Evolutionary conservation across 2,888 invertebrate species (phyloP), one percentile per base, ranked within the genome.

Genomic region (Cosmorhoe ocellata): DNA sequence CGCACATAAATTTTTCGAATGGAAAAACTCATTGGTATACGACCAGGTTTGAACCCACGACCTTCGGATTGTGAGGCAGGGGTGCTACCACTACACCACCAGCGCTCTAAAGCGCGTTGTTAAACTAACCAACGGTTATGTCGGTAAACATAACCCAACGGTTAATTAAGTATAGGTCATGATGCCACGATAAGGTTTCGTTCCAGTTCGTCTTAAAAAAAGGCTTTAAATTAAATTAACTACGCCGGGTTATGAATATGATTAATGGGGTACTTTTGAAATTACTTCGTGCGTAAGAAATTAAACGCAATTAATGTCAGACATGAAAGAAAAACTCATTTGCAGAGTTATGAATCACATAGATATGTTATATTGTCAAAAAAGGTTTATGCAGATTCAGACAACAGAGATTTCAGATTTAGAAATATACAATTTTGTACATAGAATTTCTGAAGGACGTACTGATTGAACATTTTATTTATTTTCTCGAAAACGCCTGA

Each of bases 231-330:
- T 77, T 76, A 71, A 72, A 74, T 77, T 84, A 81, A 82, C 81
- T 83, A 79, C 67, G 59, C 56, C 59, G 66, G 74, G 76, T n/a
- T n/a, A n/a, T n/a, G 79, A 77, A 75, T 72, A 75, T 81, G 78
- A 82, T 81, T 80, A 80, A 81, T 79, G 72, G 71, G 63, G 58
- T 63, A 63, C 80, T 77, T 82, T 81, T 75, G 70, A 82, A 81
- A 79, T 78, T 72, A 71, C 67, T 60, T 77, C 74, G 73, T 66
- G 77, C 70, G 69, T 77, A 77, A 76, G 71, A 63, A 76, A 78
- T 79, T 76, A 75, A 71, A 70, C 59, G 69, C 62, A 70, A 64
- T 76, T 76, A 74, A 69, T 74, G 73, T 76, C 69, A 71, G 71
- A 69, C 61, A 63, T 51, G 63, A 66, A 64, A 66, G 64, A 72